Percentiles rank a stretch among this genome's conserved stretches.
Evolutionary conservation across 2,797 vertebrate species (phyloP).

Genomic region (Lophotriccus pileatus): DNA sequence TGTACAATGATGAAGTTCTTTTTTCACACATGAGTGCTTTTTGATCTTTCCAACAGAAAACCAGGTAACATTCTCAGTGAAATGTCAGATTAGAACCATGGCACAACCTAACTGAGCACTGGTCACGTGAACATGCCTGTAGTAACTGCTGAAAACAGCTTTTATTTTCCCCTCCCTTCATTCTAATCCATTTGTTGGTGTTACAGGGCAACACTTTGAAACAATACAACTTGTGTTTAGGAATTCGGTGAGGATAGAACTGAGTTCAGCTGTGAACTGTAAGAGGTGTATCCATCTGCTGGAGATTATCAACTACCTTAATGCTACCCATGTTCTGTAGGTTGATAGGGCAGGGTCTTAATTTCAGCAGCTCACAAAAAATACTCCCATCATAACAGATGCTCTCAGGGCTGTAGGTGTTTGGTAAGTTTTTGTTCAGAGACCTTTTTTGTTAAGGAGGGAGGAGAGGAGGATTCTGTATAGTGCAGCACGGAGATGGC

Average conservation of each 20-base stretch:
- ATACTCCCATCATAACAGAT: not conserved
- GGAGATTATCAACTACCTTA: not conserved
- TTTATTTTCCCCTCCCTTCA: not conserved
- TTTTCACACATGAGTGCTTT: not conserved
- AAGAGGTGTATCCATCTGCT: not conserved
- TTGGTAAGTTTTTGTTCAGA: not conserved
- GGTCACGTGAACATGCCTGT: accelerated
- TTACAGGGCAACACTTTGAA: not conserved
- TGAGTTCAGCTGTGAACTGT: not conserved
- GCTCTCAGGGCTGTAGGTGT: not conserved
- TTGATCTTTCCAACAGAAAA: not conserved
- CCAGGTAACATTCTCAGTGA: not conserved
- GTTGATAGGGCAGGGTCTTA: not conserved
- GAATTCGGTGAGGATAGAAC: not conserved
- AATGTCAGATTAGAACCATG: not conserved
- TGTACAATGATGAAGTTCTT: not conserved
- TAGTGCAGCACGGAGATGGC: accelerated
- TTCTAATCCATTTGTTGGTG: not conserved
- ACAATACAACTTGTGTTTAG: not conserved
- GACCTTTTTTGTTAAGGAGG: not conserved
- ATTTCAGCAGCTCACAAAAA: not conserved
- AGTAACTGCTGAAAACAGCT: not conserved
- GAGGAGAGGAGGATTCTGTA: not conserved
- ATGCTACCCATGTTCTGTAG: not conserved
- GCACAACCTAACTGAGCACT: not conserved